Evolutionary conservation across 1,140 invertebrate species (phyloP).

Genomic region (Drosophila melanogaster): DNA sequence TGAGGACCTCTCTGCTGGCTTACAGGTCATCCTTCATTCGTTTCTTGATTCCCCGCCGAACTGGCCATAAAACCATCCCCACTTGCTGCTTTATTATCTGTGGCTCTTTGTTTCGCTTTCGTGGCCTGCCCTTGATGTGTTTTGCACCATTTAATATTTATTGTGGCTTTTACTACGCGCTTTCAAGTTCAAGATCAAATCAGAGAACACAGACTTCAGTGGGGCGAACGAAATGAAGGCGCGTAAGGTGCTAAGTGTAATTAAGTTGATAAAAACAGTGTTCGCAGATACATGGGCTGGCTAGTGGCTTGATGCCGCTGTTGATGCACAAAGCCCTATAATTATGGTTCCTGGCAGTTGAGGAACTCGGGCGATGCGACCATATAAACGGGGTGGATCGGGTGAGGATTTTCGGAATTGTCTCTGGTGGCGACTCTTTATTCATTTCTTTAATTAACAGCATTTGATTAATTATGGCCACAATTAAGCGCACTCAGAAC

Average conservation of each 20-base stretch:
- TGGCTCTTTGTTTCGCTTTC: constrained; percentile 51
- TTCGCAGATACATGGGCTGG: constrained; percentile 53
- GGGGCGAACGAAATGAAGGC: not conserved
- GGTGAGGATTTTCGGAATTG: constrained; percentile 15
- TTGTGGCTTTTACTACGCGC: constrained; percentile 64
- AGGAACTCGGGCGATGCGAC: not conserved
- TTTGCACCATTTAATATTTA: constrained; percentile 70
- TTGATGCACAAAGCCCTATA: constrained; percentile 35
- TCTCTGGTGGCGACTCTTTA: constrained; percentile 7
- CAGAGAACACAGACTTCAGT: constrained; percentile 16
- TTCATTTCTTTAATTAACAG: constrained; percentile 68
- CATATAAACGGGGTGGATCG: constrained; percentile 4
- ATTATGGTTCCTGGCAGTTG: constrained; percentile 27
- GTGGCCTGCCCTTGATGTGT: constrained; percentile 54
- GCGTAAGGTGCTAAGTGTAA: constrained; percentile 68
- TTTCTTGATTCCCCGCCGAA: not conserved
- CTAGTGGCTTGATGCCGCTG: constrained; percentile 30
- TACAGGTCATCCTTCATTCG: constrained; percentile 41
- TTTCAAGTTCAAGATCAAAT: constrained; percentile 67
- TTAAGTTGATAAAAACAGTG: constrained; percentile 71
- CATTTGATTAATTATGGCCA: constrained; percentile 71
- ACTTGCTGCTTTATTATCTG: constrained; percentile 51
- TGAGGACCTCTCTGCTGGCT: not conserved
- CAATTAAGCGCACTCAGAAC: constrained; percentile 60
- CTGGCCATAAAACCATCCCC: constrained; percentile 11